Evolutionary conservation across 2,888 invertebrate species (phyloP).

Genomic region (Drosophila rubida): DNA sequence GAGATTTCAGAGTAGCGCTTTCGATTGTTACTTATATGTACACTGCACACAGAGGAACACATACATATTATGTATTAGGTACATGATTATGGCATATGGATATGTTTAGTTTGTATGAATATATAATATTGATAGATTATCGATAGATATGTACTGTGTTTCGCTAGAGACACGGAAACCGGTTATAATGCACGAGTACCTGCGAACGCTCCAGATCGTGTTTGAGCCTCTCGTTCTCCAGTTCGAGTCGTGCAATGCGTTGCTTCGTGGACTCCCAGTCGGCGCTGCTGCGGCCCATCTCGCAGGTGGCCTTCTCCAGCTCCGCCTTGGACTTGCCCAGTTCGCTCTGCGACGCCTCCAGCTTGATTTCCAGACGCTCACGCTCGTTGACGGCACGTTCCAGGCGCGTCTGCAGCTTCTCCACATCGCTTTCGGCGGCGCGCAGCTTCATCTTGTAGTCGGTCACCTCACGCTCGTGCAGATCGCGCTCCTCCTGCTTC

Average conservation of each 20-base stretch:
- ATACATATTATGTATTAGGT: conserved; percentile 32
- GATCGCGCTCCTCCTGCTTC: conserved; percentile 97
- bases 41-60: conserved; percentile 57
- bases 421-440: conserved; percentile 95
- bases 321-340: conserved; percentile 97
- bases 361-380: conserved; percentile 94
- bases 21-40: conserved; percentile 40
- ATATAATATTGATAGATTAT: conserved; percentile 11
- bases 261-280: conserved; percentile 88
- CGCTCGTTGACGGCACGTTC: conserved; percentile 96
- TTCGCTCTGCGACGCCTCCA: conserved; percentile 97
- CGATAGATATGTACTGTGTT: conserved; percentile 1
- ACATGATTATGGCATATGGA: conserved; percentile 31
- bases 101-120: conserved; percentile 29
- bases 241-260: conserved; percentile 92
- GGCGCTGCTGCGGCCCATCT: conserved; percentile 93
- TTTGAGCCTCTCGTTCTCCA: conserved; percentile 95
- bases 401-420: conserved; percentile 93
- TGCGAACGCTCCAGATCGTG: conserved; percentile 94
- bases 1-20: conserved; percentile 30
- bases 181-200: conserved; percentile 85
- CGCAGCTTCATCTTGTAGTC: conserved; percentile 98
- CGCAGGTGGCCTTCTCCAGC: conserved; percentile 95
- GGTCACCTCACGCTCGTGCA: conserved; percentile 96
- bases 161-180: conserved; percentile 43